phyloP scores from a whole-genome alignment of 2,888 invertebrate species.

The Mermis nigrescens region DNA sequence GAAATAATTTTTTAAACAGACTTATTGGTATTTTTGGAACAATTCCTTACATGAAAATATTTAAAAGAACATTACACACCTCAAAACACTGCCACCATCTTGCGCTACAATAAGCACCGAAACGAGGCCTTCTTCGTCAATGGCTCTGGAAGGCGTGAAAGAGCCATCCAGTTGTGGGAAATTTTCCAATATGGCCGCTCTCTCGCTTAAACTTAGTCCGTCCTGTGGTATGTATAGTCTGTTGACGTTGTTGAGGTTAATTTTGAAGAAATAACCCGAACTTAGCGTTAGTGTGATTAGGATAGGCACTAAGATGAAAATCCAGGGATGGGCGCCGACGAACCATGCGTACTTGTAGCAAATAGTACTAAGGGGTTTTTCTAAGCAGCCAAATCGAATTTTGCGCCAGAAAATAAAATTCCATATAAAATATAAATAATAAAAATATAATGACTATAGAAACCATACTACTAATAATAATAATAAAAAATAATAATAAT shows the following conservation, averaged over 20 bases:
- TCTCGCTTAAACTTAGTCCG: background rate
- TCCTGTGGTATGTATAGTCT: background rate
- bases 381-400: background rate
- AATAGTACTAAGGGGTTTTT: background rate
- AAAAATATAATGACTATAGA: too few species aligned
- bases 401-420: background rate
- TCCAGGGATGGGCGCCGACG: background rate
- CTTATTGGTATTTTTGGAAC: too few species aligned
- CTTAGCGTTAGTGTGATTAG: background rate
- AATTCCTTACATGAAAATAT: too few species aligned
- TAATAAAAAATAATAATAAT: too few species aligned
- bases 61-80: too few species aligned
- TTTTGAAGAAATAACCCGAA: background rate
- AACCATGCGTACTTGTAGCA: background rate
- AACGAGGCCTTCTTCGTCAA: background rate
- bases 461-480: too few species aligned
- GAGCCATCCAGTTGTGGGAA: constrained; percentile 6
- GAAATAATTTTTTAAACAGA: too few species aligned
- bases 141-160: constrained; percentile 3
- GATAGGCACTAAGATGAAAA: background rate
- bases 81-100: constrained; percentile 57
- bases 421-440: too few species aligned
- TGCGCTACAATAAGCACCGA: constrained; percentile 55
- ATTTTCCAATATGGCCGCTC: background rate
- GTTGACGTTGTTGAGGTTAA: background rate